phyloP scores from a whole-genome alignment of 2,888 invertebrate genomes.

The Lepidocyrtoides sp. region DNA sequence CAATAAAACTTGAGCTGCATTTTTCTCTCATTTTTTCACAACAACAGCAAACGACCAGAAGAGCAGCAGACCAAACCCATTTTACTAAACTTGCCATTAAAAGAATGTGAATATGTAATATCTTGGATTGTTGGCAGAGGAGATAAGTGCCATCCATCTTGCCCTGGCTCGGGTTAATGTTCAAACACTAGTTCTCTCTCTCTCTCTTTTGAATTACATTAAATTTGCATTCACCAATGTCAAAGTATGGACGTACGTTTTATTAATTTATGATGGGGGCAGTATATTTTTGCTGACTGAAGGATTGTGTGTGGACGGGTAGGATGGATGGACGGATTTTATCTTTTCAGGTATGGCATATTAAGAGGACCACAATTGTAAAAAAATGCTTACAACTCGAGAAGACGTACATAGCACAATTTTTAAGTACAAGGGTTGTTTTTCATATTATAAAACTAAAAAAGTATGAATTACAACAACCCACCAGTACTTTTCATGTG shows the following conservation, averaged over 20 bases:
- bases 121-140: slow-evolving; percentile 48
- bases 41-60: slow-evolving; percentile 19
- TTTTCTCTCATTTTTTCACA: slow-evolving; percentile 36
- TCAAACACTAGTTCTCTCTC: slow-evolving; percentile 27
- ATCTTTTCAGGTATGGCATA: slow-evolving; percentile 45
- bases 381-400: not conserved
- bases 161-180: slow-evolving; percentile 74
- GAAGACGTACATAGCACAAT: not conserved
- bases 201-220: slow-evolving; percentile 34
- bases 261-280: slow-evolving; percentile 74
- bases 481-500: slow-evolving; percentile 1
- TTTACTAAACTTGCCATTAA: slow-evolving; percentile 65
- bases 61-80: slow-evolving; percentile 68
- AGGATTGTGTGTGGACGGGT: slow-evolving; percentile 67
- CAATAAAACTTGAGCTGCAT: slow-evolving; percentile 68
- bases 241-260: slow-evolving; percentile 64
- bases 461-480: slow-evolving; percentile 41
- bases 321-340: slow-evolving; percentile 65
- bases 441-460: slow-evolving; percentile 27
- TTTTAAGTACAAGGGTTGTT: slow-evolving; percentile 36
- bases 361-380: not conserved
- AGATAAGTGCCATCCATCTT: slow-evolving; percentile 61
- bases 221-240: slow-evolving; percentile 71
- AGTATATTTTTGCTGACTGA: slow-evolving; percentile 57
- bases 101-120: slow-evolving; percentile 35